Conservation (phyloP, 2,113 vertebrate species). For the Hydrolagus affinis region DNA sequence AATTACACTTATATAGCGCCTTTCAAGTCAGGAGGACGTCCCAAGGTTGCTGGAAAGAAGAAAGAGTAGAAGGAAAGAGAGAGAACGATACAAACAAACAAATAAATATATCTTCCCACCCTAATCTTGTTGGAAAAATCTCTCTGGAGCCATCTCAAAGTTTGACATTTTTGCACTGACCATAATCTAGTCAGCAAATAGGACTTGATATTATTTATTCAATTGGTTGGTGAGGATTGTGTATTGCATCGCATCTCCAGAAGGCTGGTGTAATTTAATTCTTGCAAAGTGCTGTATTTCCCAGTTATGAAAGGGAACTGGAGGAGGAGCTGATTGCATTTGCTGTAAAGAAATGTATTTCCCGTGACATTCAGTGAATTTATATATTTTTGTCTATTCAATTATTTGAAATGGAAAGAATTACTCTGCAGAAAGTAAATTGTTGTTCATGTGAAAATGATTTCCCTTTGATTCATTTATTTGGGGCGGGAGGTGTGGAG, state of each 20-base stretch:
- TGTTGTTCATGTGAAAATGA: conserved; percentile 7
- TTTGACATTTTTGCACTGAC: conserved; percentile 7
- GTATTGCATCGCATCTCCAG: not conserved
- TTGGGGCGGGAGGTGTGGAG: not conserved
- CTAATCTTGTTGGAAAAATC: not conserved
- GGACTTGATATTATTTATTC: not conserved
- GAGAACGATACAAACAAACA: not conserved
- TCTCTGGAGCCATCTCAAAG: not conserved
- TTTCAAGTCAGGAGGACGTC: too few relatives aligned
- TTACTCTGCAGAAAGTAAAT: conserved; percentile 25
- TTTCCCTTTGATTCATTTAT: conserved; percentile 21
- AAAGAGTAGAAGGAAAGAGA: too few relatives aligned
- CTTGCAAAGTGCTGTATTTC: not conserved
- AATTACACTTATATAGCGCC: too few relatives aligned
- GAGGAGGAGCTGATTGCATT: conserved; percentile 19
- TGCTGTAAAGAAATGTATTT: conserved; percentile 28
- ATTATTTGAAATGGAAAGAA: conserved; percentile 30
- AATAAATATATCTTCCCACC: not conserved
- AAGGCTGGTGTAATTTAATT: conserved; percentile 23
- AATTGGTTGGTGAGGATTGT: not conserved
- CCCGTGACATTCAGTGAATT: conserved; percentile 22
- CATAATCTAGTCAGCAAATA: not conserved
- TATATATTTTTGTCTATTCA: conserved; percentile 25
- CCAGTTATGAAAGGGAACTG: conserved; percentile 12
- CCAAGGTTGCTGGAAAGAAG: too few relatives aligned